phyloP scores from a whole-genome alignment of 2,113 vertebrate genomes.

The Pseudolaguvia tuberculata region DNA sequence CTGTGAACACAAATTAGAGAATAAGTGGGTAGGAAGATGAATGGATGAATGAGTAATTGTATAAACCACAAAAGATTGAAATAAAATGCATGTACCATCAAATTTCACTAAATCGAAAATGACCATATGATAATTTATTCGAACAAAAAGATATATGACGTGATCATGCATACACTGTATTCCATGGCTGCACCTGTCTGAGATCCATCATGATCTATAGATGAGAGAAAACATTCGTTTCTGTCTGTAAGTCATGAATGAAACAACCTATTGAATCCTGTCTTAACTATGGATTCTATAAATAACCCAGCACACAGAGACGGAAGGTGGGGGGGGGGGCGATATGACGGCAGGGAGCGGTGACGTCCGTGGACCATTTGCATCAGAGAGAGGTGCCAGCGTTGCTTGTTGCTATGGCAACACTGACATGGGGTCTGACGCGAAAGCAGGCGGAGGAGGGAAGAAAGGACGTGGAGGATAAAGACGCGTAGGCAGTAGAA shows the following conservation, averaged over 20 bases:
- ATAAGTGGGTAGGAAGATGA: too few relatives aligned
- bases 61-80: neutral
- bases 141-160: neutral
- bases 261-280: slow-evolving; percentile 25
- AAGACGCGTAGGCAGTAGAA: slow-evolving; percentile 53
- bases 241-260: slow-evolving; percentile 30
- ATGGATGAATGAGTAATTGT: neutral
- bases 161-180: neutral
- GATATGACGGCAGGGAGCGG: slow-evolving; percentile 47
- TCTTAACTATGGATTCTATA: slow-evolving; percentile 31
- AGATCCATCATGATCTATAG: slow-evolving; percentile 22
- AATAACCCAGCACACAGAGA: slow-evolving; percentile 38
- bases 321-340: slow-evolving; percentile 15
- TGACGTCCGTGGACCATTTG: slow-evolving; percentile 63
- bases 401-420: slow-evolving; percentile 71
- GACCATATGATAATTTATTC: too few relatives aligned
- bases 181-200: neutral
- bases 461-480: slow-evolving; percentile 38
- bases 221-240: neutral
- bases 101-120: neutral
- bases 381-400: slow-evolving; percentile 65
- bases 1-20: too few relatives aligned
- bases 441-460: slow-evolving; percentile 54
- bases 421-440: slow-evolving; percentile 66
- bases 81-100: neutral